Evolutionary conservation across 1,140 invertebrate species (phyloP).

Genomic region (Melanaphis sacchari): DNA sequence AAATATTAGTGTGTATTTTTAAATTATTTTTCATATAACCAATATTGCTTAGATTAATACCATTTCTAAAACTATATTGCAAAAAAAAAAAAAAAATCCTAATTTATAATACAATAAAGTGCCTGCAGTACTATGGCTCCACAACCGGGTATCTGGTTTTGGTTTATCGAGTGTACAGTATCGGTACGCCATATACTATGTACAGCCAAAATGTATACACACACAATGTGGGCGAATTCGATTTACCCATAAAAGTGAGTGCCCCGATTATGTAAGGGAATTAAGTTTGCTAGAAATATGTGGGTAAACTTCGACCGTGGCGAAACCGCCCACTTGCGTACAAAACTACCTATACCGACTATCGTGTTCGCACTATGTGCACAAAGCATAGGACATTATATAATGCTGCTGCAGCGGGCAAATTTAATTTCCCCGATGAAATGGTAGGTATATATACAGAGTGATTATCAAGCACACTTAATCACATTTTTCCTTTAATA

Average conservation of each 20-base stretch:
- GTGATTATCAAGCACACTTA: no score
- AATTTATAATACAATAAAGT: no score
- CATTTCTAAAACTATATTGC: no score
- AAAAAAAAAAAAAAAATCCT: no score
- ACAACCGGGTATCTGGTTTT: neutral
- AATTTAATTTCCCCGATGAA: constrained; percentile 9
- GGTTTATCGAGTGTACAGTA: neutral
- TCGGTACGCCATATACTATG: neutral
- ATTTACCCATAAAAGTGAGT: constrained; percentile 7
- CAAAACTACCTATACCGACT: neutral
- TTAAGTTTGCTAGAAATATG: neutral
- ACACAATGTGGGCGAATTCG: neutral
- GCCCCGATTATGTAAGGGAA: neutral
- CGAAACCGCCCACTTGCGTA: no score
- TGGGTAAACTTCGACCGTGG: neutral
- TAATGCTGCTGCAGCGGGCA: neutral
- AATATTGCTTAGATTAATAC: no score
- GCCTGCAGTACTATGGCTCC: neutral
- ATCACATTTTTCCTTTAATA: no score
- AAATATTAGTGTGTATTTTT: no score
- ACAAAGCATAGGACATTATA: neutral
- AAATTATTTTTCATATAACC: no score
- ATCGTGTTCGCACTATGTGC: neutral
- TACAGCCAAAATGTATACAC: neutral
- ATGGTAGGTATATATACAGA: neutral